These are phyloP conservation scores for Eueremaeus valkanovi DNA, from an alignment of 2,888 invertebrate species.

Conservation along the genomic window DNA sequence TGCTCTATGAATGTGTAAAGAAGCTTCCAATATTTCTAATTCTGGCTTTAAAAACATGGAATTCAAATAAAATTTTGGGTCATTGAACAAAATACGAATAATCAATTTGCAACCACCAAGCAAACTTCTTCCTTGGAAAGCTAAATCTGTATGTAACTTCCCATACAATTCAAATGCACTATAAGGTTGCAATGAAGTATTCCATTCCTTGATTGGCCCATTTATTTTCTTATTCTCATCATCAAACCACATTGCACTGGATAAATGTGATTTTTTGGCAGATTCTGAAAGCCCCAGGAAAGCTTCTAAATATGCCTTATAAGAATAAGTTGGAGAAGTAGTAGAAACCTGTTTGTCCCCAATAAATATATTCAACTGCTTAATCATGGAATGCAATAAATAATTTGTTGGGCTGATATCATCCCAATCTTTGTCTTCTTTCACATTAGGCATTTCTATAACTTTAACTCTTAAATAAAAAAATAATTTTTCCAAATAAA, in stretches of 20 bases:
- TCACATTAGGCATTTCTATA: background rate
- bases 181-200: background rate
- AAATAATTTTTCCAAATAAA: background rate
- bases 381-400: background rate
- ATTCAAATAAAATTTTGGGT: background rate
- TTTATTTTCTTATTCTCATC: background rate
- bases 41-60: background rate
- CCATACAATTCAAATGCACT: background rate
- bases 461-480: background rate
- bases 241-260: background rate
- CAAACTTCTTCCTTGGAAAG: background rate
- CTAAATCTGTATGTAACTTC: background rate
- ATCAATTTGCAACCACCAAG: background rate
- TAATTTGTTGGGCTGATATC: background rate
- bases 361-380: conserved; percentile 9
- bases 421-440: background rate
- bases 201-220: background rate
- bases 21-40: background rate
- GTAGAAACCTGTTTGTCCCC: background rate
- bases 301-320: conserved; percentile 14
- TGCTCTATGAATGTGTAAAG: background rate
- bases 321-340: background rate
- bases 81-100: background rate
- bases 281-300: background rate
- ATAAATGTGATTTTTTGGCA: background rate